phyloP scores from a whole-genome alignment of 2,113 vertebrate species.

The Noturus placidus region DNA sequence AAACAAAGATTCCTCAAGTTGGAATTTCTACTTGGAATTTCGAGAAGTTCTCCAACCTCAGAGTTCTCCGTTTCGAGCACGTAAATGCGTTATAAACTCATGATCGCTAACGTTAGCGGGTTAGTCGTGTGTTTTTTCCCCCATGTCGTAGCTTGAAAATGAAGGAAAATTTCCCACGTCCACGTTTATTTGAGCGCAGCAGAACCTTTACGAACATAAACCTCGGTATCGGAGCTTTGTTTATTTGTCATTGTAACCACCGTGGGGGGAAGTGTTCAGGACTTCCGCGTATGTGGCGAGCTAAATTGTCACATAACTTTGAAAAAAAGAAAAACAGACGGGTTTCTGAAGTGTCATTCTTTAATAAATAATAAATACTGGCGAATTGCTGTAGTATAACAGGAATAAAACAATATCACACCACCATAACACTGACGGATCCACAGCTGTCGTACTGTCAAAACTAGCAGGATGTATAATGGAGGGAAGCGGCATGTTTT shows the following conservation, averaged over 20 bases:
- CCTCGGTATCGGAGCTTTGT: too few relatives aligned
- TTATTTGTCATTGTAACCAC: neutral
- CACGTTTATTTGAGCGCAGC: too few relatives aligned
- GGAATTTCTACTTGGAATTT: neutral
- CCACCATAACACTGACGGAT: too few relatives aligned
- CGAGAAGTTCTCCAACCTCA: neutral
- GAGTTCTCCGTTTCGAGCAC: neutral
- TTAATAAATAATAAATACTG: slow-evolving; percentile 30
- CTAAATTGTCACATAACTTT: neutral
- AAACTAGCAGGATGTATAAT: neutral
- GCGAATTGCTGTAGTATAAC: neutral
- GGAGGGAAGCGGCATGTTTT: neutral
- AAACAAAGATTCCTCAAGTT: neutral
- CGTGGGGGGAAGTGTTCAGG: neutral
- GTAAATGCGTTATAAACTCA: neutral
- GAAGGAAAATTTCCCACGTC: too few relatives aligned
- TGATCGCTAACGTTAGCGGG: neutral
- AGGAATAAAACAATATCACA: neutral
- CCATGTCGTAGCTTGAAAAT: neutral
- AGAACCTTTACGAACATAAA: too few relatives aligned
- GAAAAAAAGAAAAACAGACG: neutral
- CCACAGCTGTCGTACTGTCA: neutral
- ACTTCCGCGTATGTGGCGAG: neutral
- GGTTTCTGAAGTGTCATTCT: neutral
- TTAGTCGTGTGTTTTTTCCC: neutral